A percentile compares a stretch with the other conserved stretches of the same genome.
Conservation (phyloP, 2,888 invertebrate genomes). For the Lasioglossum vierecki region DNA sequence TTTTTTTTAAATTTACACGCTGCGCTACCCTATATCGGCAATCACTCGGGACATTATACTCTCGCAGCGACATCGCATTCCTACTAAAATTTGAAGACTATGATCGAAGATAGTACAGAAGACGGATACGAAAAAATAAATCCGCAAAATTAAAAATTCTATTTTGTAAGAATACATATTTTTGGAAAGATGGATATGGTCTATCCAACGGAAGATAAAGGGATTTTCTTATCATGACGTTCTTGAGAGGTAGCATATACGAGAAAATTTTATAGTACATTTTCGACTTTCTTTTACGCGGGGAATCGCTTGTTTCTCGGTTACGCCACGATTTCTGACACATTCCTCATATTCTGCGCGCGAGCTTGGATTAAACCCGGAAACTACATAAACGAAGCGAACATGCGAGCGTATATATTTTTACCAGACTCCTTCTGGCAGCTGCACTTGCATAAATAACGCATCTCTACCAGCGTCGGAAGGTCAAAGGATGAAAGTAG, state of each 20-base stretch:
- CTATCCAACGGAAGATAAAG: not conserved
- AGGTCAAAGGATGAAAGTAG: conserved; percentile 39
- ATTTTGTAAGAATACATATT: not conserved
- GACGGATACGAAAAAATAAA: not conserved
- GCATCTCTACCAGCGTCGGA: conserved; percentile 35
- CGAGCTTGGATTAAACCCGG: not conserved
- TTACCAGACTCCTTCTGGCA: conserved; percentile 23
- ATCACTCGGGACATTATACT: not conserved
- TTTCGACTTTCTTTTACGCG: not conserved
- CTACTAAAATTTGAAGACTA: not conserved
- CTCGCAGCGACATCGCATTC: not conserved
- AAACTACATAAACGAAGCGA: not conserved
- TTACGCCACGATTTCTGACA: not conserved
- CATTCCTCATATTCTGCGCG: not conserved
- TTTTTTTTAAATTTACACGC: not conserved
- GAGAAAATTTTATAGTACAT: not conserved
- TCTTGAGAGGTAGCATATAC: not conserved
- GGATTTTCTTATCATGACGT: not conserved
- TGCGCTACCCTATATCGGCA: not conserved
- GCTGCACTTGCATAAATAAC: conserved; percentile 45
- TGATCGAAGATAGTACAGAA: not conserved
- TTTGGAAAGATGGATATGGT: not conserved
- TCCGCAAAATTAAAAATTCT: not conserved
- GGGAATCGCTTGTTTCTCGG: not conserved
- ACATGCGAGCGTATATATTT: conserved; percentile 12